A percentile compares a stretch with the other conserved stretches of the same genome.
Conservation (phyloP, 2,888 invertebrate genomes). For the Philopedon plagiatum region DNA sequence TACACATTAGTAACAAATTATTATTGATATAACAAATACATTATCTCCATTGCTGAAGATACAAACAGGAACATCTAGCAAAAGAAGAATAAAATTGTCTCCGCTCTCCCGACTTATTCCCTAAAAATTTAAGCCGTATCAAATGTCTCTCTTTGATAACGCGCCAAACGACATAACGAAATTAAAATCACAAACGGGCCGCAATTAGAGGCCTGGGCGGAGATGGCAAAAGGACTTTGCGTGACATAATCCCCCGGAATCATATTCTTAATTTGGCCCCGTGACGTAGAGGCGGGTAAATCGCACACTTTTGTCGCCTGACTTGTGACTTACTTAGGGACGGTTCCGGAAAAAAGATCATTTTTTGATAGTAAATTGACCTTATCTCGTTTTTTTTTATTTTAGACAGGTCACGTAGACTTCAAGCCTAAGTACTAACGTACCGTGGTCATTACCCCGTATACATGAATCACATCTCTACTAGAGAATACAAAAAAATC, state of each 20-base stretch:
- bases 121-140: conserved; percentile 32
- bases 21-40: too few species aligned
- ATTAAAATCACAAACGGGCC: conserved; percentile 62
- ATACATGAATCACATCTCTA: too few species aligned
- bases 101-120: background rate
- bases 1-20: too few species aligned
- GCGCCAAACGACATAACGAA: conserved; percentile 54
- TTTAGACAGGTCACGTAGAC: too few species aligned
- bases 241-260: conserved; percentile 57
- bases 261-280: conserved; percentile 68
- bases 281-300: conserved; percentile 65
- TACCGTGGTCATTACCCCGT: too few species aligned
- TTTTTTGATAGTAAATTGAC: too few species aligned
- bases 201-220: conserved; percentile 61
- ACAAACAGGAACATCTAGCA: too few species aligned
- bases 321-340: conserved; percentile 63
- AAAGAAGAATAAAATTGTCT: background rate
- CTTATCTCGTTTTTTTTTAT: too few species aligned
- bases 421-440: too few species aligned
- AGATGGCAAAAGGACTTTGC: conserved; percentile 36
- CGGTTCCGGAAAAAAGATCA: conserved; percentile 34
- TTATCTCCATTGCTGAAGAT: too few species aligned
- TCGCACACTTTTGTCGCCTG: conserved; percentile 66
- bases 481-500: too few species aligned
- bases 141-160: conserved; percentile 43